Conservation (phyloP, 2,113 vertebrate genomes). For the Podilymbus podiceps region DNA sequence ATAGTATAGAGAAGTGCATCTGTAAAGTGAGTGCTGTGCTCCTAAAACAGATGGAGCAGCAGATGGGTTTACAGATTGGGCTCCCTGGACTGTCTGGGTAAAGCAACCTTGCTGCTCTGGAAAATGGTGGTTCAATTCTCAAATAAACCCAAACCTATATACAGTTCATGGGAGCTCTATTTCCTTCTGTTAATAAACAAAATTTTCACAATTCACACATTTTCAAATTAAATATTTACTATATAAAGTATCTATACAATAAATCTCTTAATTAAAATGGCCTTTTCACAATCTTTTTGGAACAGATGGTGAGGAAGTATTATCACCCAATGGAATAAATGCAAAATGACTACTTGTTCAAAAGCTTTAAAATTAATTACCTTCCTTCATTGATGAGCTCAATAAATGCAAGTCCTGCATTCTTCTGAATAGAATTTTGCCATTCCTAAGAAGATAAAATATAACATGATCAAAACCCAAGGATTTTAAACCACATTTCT, state of each 20-base stretch:
- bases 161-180: neutral
- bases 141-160: slow-evolving; percentile 16
- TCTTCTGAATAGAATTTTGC: slow-evolving; percentile 99
- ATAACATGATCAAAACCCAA: slow-evolving; percentile 57
- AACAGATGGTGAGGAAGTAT: slow-evolving; percentile 68
- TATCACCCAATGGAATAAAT: slow-evolving; percentile 54
- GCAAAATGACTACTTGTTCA: slow-evolving; percentile 44
- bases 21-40: neutral
- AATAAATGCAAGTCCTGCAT: slow-evolving; percentile 96
- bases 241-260: neutral
- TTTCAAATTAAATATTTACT: neutral
- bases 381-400: slow-evolving; percentile 99
- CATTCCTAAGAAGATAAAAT: slow-evolving; percentile 87
- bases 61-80: slow-evolving; percentile 85
- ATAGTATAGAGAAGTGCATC: slow-evolving; percentile 35
- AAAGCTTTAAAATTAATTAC: slow-evolving; percentile 79
- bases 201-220: slow-evolving; percentile 1
- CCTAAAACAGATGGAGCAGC: slow-evolving; percentile 87
- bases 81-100: slow-evolving; percentile 70
- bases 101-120: slow-evolving; percentile 64
- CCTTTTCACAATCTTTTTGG: slow-evolving; percentile 12
- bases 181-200: slow-evolving; percentile 14
- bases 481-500: slow-evolving; percentile 24
- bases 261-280: slow-evolving; percentile 37
- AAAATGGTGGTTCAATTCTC: slow-evolving; percentile 54